phyloP scores from a whole-genome alignment of 2,113 vertebrate species.

The Zapornia atra region DNA sequence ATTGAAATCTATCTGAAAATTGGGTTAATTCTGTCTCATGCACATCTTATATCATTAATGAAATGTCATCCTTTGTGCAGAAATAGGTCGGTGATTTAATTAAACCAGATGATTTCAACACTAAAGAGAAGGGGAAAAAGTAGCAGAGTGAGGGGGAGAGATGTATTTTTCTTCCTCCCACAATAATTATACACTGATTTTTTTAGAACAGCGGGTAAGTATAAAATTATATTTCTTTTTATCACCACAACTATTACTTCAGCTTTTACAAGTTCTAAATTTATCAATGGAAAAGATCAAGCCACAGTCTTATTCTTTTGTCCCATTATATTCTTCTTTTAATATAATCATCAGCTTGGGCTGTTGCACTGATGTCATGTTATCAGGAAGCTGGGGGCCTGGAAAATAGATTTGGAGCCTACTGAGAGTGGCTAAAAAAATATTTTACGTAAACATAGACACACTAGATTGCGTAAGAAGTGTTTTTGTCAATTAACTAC shows the following conservation, averaged over 20 bases:
- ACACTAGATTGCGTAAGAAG: not conserved
- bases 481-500: constrained; percentile 25
- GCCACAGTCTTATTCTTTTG: constrained; percentile 33
- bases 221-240: constrained; percentile 59
- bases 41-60: constrained; percentile 51
- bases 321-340: constrained; percentile 55
- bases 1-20: constrained; percentile 50
- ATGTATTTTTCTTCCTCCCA: constrained; percentile 49
- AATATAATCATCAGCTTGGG: constrained; percentile 60
- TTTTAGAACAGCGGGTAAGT: not conserved
- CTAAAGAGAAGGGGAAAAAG: not conserved
- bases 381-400: constrained; percentile 58
- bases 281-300: constrained; percentile 71
- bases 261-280: constrained; percentile 70
- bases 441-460: constrained; percentile 40
- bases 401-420: constrained; percentile 25
- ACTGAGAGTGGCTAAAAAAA: constrained; percentile 14
- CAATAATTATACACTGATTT: constrained; percentile 10
- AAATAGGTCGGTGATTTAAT: constrained; percentile 50
- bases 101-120: constrained; percentile 36
- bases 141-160: constrained; percentile 21
- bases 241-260: constrained; percentile 58
- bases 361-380: constrained; percentile 54
- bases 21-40: constrained; percentile 56
- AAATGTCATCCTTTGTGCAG: constrained; percentile 63